These are phyloP conservation scores for Rhaphigaster nebulosa DNA, from an alignment of 2,888 invertebrate species.

Conservation along the genomic window DNA sequence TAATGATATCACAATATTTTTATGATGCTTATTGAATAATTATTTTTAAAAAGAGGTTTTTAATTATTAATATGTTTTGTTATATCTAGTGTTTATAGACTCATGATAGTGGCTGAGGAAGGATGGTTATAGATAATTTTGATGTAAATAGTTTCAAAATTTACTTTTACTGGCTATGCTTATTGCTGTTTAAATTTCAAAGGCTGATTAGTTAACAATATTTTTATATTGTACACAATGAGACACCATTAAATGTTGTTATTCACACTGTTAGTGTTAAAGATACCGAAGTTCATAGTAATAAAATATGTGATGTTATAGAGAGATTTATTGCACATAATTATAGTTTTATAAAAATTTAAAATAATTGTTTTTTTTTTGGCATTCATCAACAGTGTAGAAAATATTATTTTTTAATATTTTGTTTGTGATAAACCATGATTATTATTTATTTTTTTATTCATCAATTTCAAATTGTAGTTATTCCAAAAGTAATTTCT, in stretches of 20 bases:
- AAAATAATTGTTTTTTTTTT: background rate
- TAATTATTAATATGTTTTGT: background rate
- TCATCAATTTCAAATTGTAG: background rate
- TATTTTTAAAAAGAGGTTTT: background rate
- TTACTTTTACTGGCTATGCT: constrained; percentile 26
- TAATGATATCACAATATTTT: background rate
- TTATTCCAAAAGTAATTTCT: background rate
- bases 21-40: background rate
- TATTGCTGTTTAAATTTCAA: constrained; percentile 45
- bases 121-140: background rate
- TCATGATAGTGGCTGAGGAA: background rate
- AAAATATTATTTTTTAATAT: background rate
- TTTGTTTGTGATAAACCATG: background rate
- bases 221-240: constrained; percentile 39
- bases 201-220: constrained; percentile 47
- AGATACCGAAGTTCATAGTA: background rate
- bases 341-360: constrained; percentile 36
- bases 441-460: background rate
- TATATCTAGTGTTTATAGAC: background rate
- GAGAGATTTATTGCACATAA: constrained; percentile 46
- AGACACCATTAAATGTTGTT: constrained; percentile 47
- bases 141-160: constrained; percentile 17
- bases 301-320: constrained; percentile 47
- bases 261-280: constrained; percentile 36
- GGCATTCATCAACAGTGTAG: background rate